phyloP scores from a whole-genome alignment of 2,888 invertebrate genomes.

The Calliopum simillimum region DNA sequence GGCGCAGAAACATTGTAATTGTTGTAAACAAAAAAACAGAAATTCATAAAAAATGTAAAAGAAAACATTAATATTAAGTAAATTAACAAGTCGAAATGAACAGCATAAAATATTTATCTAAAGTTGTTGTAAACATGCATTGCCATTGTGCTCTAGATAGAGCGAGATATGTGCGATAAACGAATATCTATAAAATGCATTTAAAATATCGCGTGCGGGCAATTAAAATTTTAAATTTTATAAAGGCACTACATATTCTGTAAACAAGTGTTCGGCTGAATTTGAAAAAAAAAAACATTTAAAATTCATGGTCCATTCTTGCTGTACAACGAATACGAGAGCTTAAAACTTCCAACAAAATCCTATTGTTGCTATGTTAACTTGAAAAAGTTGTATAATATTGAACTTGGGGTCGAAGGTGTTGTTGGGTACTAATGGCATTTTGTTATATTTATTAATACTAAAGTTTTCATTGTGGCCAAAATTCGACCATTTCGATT shows the following conservation, averaged over 20 bases:
- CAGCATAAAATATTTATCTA: not conserved
- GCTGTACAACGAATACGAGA: not conserved
- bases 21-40: not conserved
- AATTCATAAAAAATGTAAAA: not conserved
- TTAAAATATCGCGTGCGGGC: conserved; percentile 12
- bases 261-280: not conserved
- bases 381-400: too few relatives aligned
- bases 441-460: too few relatives aligned
- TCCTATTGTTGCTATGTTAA: too few relatives aligned
- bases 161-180: not conserved
- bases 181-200: not conserved
- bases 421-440: too few relatives aligned
- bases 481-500: too few relatives aligned
- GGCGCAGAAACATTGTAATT: not conserved
- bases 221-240: not conserved
- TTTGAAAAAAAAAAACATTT: not conserved
- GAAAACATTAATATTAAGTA: not conserved
- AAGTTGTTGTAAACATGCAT: not conserved
- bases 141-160: not conserved
- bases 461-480: too few relatives aligned
- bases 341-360: too few relatives aligned
- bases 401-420: too few relatives aligned
- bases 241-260: conserved; percentile 1
- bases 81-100: not conserved
- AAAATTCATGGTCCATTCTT: not conserved